These are phyloP conservation scores for Hyperopisus bebe DNA, from an alignment of 2,113 vertebrate genomes.

Conservation along the genomic window DNA sequence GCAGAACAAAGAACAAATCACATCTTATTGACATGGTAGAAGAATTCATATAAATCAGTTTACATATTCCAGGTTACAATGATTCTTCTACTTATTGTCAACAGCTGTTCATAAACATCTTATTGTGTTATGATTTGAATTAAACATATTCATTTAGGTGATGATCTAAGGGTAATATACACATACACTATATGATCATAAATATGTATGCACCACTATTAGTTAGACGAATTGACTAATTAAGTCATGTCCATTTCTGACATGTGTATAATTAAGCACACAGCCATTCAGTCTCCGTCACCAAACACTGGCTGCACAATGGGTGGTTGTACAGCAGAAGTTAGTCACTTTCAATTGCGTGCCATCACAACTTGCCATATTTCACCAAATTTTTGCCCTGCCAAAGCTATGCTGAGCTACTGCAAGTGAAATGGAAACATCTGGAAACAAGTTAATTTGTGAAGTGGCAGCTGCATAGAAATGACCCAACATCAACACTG, in stretches of 20 bases:
- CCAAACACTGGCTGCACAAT: not conserved
- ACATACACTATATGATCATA: not conserved
- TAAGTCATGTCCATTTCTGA: not conserved
- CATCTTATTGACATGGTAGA: slow-evolving; percentile 36
- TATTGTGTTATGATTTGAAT: not conserved
- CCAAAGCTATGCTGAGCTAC: not conserved
- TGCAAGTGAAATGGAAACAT: not conserved
- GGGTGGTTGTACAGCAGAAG: not conserved
- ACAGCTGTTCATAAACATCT: not conserved
- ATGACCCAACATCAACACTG: not conserved
- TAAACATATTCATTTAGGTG: not conserved
- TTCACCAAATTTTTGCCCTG: not conserved
- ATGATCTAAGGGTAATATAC: not conserved
- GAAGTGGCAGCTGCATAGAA: not conserved
- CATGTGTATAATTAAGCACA: not conserved
- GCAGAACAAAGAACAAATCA: slow-evolving; percentile 39
- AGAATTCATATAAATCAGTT: slow-evolving; percentile 22
- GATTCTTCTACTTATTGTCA: slow-evolving; percentile 16
- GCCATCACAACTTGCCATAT: not conserved
- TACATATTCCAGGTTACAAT: slow-evolving; percentile 26
- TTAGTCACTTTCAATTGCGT: not conserved
- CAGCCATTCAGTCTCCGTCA: not conserved
- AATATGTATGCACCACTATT: not conserved
- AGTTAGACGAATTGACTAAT: not conserved
- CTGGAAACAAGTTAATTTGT: not conserved